A percentile compares a stretch with the other conserved stretches of the same genome.
Evolutionary conservation across 2,113 vertebrate species (phyloP).

Genomic region (Beaufortia kweichowensis): DNA sequence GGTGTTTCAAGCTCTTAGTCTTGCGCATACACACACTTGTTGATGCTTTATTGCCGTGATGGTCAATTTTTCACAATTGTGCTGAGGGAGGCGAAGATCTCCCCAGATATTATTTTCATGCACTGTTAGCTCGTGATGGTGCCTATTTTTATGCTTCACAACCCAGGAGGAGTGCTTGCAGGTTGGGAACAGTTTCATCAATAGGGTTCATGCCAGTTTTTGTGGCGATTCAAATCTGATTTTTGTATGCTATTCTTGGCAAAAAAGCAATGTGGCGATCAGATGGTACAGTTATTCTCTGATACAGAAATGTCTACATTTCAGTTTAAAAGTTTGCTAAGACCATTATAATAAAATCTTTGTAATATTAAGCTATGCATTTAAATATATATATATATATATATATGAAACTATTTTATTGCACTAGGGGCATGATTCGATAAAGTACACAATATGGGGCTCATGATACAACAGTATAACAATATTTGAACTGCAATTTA

Average conservation of each 20-base stretch:
- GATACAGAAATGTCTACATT: too few species aligned
- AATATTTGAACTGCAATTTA: too few species aligned
- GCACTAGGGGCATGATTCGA: too few species aligned
- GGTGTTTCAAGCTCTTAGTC: constrained; percentile 20
- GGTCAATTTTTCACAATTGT: constrained; percentile 17
- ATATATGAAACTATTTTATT: too few species aligned
- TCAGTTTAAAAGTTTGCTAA: too few species aligned
- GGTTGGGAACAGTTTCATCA: neutral
- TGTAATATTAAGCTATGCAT: too few species aligned
- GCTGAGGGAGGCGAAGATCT: neutral
- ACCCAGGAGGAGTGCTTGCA: neutral
- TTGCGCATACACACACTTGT: neutral
- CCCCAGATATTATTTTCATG: constrained; percentile 32
- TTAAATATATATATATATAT: too few species aligned
- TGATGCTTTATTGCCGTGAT: constrained; percentile 29
- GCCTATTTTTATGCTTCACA: constrained; percentile 15
- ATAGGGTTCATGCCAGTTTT: neutral
- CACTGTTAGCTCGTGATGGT: constrained; percentile 17
- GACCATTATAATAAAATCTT: too few species aligned
- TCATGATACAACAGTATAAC: too few species aligned
- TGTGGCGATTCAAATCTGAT: neutral
- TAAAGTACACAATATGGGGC: too few species aligned
- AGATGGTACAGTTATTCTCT: neutral
- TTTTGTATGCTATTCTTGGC: neutral
- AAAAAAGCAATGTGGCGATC: neutral